phyloP scores from a whole-genome alignment of 2,888 invertebrate genomes.

The Chironomus tentans region DNA sequence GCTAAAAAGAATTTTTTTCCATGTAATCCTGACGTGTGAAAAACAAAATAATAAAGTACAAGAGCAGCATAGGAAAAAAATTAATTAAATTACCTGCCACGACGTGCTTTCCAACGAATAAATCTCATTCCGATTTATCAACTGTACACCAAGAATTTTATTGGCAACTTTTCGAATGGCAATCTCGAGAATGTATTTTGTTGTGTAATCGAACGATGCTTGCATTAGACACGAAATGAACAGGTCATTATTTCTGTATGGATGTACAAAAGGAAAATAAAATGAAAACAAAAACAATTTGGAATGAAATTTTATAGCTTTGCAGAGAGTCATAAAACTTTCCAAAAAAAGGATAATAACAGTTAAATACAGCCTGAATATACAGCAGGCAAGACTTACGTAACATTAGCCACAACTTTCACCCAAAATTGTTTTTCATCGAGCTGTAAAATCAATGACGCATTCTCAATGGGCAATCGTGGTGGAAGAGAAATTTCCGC shows the following conservation, averaged over 20 bases:
- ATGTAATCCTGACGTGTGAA: not conserved
- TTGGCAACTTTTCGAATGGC: slow-evolving; percentile 32
- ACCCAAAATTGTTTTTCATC: slow-evolving; percentile 33
- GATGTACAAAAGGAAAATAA: not conserved
- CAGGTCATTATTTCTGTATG: slow-evolving; percentile 31
- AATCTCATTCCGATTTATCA: slow-evolving; percentile 26
- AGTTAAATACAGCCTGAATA: not conserved
- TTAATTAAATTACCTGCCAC: slow-evolving; percentile 27
- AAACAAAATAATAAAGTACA: not conserved
- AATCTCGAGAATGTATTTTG: slow-evolving; percentile 36
- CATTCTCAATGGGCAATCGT: slow-evolving; percentile 32
- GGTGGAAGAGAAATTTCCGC: slow-evolving; percentile 33
- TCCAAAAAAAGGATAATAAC: not conserved
- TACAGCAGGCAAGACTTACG: slow-evolving; percentile 7
- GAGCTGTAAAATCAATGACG: slow-evolving; percentile 32
- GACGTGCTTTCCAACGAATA: slow-evolving; percentile 22
- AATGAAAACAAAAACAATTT: not conserved
- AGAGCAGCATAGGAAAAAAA: not conserved
- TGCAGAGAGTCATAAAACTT: not conserved
- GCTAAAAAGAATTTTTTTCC: not conserved
- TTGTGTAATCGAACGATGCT: slow-evolving; percentile 34
- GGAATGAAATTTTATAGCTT: slow-evolving; percentile 14
- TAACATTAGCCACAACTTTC: slow-evolving; percentile 30
- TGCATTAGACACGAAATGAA: slow-evolving; percentile 33
- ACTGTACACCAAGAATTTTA: slow-evolving; percentile 17